Evolutionary conservation across 2,113 vertebrate genomes (phyloP).

Genomic region (Penelope pileata): DNA sequence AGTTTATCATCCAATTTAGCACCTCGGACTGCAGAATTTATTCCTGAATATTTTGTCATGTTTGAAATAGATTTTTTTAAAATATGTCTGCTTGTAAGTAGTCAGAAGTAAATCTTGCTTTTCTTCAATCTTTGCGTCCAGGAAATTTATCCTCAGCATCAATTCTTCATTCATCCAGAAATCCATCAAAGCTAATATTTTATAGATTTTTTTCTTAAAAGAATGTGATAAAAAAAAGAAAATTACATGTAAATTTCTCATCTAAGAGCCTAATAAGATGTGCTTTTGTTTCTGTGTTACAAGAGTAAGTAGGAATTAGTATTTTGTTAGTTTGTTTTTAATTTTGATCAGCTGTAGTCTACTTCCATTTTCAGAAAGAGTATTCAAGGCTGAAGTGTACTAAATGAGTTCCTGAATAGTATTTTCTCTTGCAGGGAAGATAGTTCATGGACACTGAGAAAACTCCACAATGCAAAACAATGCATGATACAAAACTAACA

Average conservation of each 20-base stretch:
- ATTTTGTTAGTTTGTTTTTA: not conserved
- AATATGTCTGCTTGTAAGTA: not conserved
- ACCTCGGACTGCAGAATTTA: not conserved
- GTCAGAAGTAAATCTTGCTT: not conserved
- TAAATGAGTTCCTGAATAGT: not conserved
- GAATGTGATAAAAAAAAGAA: not conserved
- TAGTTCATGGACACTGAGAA: not conserved
- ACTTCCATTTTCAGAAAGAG: not conserved
- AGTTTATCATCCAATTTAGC: not conserved
- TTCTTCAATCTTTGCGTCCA: not conserved
- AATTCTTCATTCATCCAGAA: not conserved
- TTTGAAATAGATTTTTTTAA: not conserved
- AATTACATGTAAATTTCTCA: not conserved
- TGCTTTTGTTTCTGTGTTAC: not conserved
- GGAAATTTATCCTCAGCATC: not conserved
- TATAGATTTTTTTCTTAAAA: rapidly evolving
- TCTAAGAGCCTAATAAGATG: not conserved
- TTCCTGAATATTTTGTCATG: not conserved
- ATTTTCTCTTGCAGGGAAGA: not conserved
- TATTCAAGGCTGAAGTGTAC: not conserved
- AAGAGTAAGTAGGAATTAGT: not conserved
- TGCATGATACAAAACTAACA: not conserved
- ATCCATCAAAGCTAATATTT: not conserved
- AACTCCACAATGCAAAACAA: not conserved
- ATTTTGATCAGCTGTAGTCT: not conserved